Percentiles rank a stretch among this genome's conserved stretches.
phyloP scores from a whole-genome alignment of 2,888 invertebrate species.

The Drosophila borealis region DNA sequence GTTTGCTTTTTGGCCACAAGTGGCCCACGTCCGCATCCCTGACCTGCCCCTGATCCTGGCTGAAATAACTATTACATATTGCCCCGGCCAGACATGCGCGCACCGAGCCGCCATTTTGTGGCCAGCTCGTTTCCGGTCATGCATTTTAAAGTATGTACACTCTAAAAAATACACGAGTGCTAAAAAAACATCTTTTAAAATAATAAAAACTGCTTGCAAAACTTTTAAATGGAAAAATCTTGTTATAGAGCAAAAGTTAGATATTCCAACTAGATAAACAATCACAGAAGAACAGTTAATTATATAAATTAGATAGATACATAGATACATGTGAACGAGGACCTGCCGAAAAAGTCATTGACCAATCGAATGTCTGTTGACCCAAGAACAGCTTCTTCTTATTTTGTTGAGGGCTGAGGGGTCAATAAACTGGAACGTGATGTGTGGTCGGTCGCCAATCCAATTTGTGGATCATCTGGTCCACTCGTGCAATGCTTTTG shows the following conservation, averaged over 20 bases:
- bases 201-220: too few species aligned
- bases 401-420: not conserved
- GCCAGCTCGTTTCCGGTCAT: slow-evolving; percentile 54
- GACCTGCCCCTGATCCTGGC: slow-evolving; percentile 25
- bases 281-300: too few species aligned
- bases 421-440: slow-evolving; percentile 30
- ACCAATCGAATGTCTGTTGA: not conserved
- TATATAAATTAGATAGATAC: too few species aligned
- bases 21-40: slow-evolving; percentile 19
- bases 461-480: slow-evolving; percentile 10
- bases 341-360: not conserved
- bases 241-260: too few species aligned
- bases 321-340: not conserved
- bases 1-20: slow-evolving; percentile 14
- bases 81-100: slow-evolving; percentile 36
- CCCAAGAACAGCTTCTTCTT: not conserved
- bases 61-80: slow-evolving; percentile 26
- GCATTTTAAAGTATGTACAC: slow-evolving; percentile 28
- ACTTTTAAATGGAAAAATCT: not conserved
- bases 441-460: slow-evolving; percentile 8
- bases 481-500: slow-evolving; percentile 28
- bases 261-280: too few species aligned
- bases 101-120: slow-evolving; percentile 51
- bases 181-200: too few species aligned
- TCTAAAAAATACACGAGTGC: not conserved